Evolutionary conservation across 2,797 vertebrate species (phyloP).

Genomic region (Synanceia verrucosa): DNA sequence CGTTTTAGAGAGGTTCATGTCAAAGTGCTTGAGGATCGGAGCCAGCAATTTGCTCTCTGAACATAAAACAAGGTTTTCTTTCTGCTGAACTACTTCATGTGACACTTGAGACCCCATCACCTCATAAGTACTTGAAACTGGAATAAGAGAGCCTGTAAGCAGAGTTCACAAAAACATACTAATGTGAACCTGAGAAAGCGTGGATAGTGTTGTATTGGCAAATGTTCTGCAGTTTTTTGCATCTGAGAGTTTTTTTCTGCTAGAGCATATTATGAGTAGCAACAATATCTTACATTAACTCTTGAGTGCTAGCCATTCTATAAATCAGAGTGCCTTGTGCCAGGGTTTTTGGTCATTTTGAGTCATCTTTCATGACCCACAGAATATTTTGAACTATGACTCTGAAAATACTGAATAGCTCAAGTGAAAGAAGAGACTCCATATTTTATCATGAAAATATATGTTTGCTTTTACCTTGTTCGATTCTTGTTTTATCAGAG

Average conservation of each 20-base stretch:
- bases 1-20: conserved; percentile 21
- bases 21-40: background rate
- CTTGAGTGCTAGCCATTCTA: no score
- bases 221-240: no score
- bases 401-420: no score
- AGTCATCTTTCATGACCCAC: no score
- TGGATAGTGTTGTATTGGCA: background rate
- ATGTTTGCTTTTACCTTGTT: no score
- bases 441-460: no score
- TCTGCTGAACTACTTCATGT: background rate
- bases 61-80: background rate
- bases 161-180: background rate
- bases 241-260: background rate
- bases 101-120: background rate
- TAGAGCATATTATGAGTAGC: background rate
- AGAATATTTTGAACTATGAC: no score
- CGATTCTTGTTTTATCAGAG: no score
- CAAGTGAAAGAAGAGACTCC: no score
- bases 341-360: no score
- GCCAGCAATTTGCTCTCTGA: background rate
- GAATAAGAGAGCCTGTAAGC: background rate
- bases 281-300: background rate
- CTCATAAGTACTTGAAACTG: background rate
- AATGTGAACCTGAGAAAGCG: background rate
- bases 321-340: no score